Evolutionary conservation across 2,888 invertebrate genomes (phyloP).

Genomic region (Germaria angustata): DNA sequence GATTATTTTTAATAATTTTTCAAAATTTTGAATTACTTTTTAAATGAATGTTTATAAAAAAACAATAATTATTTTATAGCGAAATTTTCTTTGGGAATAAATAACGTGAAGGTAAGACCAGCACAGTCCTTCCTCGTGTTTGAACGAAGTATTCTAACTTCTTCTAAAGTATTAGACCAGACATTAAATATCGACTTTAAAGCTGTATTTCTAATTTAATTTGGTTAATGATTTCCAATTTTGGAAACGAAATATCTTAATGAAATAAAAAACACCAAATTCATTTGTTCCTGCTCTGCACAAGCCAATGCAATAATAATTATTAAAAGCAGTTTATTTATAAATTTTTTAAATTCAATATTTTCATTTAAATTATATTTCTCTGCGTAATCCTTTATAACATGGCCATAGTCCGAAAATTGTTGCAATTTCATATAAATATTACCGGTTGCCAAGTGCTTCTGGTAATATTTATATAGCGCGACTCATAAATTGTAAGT

Average conservation of each 20-base stretch:
- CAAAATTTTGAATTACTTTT: too few species aligned
- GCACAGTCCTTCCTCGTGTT: too few species aligned
- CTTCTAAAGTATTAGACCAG: too few species aligned
- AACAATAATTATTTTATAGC: too few species aligned
- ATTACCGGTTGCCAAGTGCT: constrained; percentile 56
- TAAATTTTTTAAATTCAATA: constrained; percentile 26
- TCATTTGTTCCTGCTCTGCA: constrained; percentile 55
- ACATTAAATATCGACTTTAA: too few species aligned
- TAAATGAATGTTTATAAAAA: too few species aligned
- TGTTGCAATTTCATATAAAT: constrained; percentile 58
- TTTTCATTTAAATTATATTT: constrained; percentile 25
- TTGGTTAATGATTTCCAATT: too few species aligned
- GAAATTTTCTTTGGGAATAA: too few species aligned
- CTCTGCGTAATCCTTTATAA: constrained; percentile 10
- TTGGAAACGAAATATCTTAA: neutral
- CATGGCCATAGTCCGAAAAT: constrained; percentile 21
- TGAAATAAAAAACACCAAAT: constrained; percentile 20
- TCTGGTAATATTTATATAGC: constrained; percentile 67
- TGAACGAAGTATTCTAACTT: too few species aligned
- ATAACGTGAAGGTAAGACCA: too few species aligned
- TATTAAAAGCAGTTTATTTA: constrained; percentile 46
- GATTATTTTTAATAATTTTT: too few species aligned
- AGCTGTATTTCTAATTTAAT: too few species aligned
- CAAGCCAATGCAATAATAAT: constrained; percentile 12
- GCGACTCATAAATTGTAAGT: constrained; percentile 75